Evolutionary conservation across 2,797 vertebrate species (phyloP), one percentile per base, ranked within the genome.

Genomic region (Chelmon rostratus): DNA sequence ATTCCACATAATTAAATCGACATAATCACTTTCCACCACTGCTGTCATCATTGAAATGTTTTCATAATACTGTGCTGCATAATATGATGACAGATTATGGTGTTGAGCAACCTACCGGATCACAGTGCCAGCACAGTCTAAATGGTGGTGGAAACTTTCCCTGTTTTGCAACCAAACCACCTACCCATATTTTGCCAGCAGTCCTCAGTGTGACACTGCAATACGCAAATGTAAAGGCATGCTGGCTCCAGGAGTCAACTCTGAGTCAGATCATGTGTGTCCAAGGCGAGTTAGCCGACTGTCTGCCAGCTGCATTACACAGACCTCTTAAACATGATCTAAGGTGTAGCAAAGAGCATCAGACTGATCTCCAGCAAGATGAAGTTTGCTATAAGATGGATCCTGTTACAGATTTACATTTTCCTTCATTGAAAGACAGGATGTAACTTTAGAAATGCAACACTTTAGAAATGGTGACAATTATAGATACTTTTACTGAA

Each of bases 151-250:
- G 64, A 73, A 83, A 68, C 46, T 23, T 82, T 71, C 21, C 8
- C 37, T 78, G 59, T 93, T 86, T 88, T 86, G 78, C 65, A 88
- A 85, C 68, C 38, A 47, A 21, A 40, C 3, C 1, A 15, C 19
- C 1, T 35, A 3, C 72, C 78, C 54, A 50, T 80, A 75, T 91
- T 86, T 68, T 83, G 68, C 61, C 79, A 70, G 52, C 33, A 78
- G 71, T 6, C 28, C 6, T 9, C 15, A 15, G 31, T 25, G 2
- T 25, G 16, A 66, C n/a, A 21, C 21, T 4, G 18, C 33, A 31
- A 5, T 3, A 23, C 10, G 18, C 8, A 23, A 3, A 19, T 25
- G 16, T 3, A 40, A 56, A 56, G 28, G 37, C 38, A 4, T 54
- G 40, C 10, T 12, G 44, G 42, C 35, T 69, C 19, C 3, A 35